Evolutionary conservation across 2,888 invertebrate genomes (phyloP), one percentile per base, ranked within the genome.

Genomic region (Euspilapteryx auroguttella): DNA sequence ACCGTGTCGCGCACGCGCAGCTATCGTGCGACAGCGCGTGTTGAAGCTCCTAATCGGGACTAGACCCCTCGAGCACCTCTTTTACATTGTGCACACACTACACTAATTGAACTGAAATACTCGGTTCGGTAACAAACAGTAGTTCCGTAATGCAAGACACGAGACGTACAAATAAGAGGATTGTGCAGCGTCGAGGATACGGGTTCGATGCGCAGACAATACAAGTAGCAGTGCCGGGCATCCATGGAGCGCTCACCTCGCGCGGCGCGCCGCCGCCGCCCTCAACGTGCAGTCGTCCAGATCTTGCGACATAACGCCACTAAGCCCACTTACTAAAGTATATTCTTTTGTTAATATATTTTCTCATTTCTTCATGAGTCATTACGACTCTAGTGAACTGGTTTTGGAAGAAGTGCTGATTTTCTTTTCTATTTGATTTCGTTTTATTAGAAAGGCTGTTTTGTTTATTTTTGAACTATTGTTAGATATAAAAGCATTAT

Each of bases 41-140:
- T 56, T 57, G 52, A 71, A 71, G 73, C 71, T 53, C 51, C 58
- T 65, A 65, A 14, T 20, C 42, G 48, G 38, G 56, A 52, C 61
- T 59, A 66, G 49, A 49, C 55, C 22, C 49, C 54, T 54, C 56
- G 55, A 57, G 58, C 57, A 55, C 49, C 55, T 28, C 43, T 51
- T 47, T 52, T 47, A 49, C 50, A 52, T 47, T 24, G 69, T 71
- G 68, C 64, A 24, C 49, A 68, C 68, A 73, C 71, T 73, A 73
- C 63, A 49, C 73, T 69, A 73, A 61, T 45, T 64, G 50, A 68
- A 71, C 64, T 71, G 59, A 66, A 68, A 71, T 57, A 62, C 49
- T 65, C 49, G 52, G 51, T 53, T n/a, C n/a, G n/a, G n/a, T n/a
- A 56, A 63, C 57, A 68, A 59, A 63, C 59, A 69, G 59, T 66